These are phyloP conservation scores for Mya arenaria DNA, from an alignment of 1,140 invertebrate species.

Conservation along the genomic window DNA sequence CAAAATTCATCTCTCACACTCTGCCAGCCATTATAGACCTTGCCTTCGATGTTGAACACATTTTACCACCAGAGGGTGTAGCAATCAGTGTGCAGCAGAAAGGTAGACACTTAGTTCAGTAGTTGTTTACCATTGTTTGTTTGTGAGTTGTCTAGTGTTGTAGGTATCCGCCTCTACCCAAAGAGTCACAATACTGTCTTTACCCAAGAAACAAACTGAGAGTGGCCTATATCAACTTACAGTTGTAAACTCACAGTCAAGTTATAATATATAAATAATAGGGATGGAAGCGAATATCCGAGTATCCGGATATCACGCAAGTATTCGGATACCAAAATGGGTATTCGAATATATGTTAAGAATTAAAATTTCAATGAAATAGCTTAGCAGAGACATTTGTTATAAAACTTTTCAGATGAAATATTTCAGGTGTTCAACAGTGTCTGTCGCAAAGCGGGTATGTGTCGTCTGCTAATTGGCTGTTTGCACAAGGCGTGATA, in stretches of 20 bases:
- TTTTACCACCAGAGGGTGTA: slow-evolving; percentile 19
- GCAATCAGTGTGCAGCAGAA: slow-evolving; percentile 18
- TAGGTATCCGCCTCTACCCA: no score
- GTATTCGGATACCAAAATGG: no score
- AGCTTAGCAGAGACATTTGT: no score
- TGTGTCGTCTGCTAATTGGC: no score
- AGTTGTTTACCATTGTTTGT: neutral
- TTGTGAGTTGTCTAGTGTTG: neutral
- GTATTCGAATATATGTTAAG: no score
- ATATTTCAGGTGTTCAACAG: no score
- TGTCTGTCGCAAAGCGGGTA: no score
- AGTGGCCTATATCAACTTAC: neutral
- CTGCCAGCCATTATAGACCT: slow-evolving; percentile 42
- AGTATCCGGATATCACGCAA: no score
- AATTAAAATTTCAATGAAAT: no score
- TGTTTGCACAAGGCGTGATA: no score
- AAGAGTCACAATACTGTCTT: neutral
- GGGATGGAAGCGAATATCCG: neutral
- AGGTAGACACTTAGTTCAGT: neutral
- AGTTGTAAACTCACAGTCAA: neutral
- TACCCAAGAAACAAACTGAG: neutral
- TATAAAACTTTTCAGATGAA: no score
- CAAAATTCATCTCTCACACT: neutral
- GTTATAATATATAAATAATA: neutral
- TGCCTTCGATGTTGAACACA: slow-evolving; percentile 6